Evolutionary conservation across 1,140 invertebrate species (phyloP), one percentile per base, ranked within the genome.

Genomic region (Cydia pomonella): DNA sequence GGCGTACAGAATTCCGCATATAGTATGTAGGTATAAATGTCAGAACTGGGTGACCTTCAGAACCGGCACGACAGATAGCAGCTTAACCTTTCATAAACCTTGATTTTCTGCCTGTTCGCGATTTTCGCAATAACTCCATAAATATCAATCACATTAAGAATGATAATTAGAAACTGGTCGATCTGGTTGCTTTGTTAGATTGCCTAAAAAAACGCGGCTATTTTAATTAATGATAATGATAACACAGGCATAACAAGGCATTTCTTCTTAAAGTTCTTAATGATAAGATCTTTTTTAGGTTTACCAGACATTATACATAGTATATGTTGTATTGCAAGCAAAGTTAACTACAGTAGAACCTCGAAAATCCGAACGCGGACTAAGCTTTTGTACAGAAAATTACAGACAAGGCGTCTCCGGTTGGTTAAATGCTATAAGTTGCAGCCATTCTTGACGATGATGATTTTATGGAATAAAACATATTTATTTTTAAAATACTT

Each of bases 61-160:
- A 77, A 75, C 73, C 76, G 63, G 75, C 72, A 69, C 44, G 53
- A 53, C 38, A 76, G 74, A 76, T 73, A 62, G 77, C 75, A 75
- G 79, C 79, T 80, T 81, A 76, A 81, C 81, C 83, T 83, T 80
- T 82, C 74, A 76, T 74, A 27, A 76, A 75, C 44, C 76, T 62
- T 77, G 47, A 64, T 76, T 76, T 25, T 75, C 72, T 85, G 81
- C 81, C 80, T 25, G 64, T 38, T 78, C 41, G 41, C 76, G 73
- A 27, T 25, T 41, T 69, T 69, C 64, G 64, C 64, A 33, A 69
- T 47, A 41, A 53, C 50, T 18, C 16, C 50, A 16, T 53, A 59
- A 59, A 59, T 59, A 59, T 59, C 18, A 59, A 23, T 69, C 16
- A 13, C 64, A 69, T 69, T 27, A 69, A 9, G n/a, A 27, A 69